phyloP scores from a whole-genome alignment of 1,140 invertebrate genomes.

The Tetramorium simillimum region DNA sequence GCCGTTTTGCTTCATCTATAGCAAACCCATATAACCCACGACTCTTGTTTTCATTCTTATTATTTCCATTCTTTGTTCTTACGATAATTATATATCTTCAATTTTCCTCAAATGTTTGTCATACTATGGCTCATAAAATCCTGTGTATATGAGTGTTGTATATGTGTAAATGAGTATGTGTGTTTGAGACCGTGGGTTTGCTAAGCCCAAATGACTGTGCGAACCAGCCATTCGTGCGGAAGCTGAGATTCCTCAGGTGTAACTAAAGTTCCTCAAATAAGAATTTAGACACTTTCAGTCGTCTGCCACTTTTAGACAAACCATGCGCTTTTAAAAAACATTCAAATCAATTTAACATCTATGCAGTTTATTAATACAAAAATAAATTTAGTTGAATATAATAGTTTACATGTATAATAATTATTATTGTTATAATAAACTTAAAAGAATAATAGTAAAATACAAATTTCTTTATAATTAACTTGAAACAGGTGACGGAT shows the following conservation, averaged over 20 bases:
- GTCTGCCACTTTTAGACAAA: background rate
- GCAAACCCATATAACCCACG: background rate
- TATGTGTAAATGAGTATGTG: background rate
- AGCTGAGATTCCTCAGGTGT: conserved; percentile 1
- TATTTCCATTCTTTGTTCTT: background rate
- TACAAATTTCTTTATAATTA: background rate
- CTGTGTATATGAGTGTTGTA: background rate
- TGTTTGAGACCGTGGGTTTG: background rate
- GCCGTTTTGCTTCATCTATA: background rate
- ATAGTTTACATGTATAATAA: background rate
- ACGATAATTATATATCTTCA: background rate
- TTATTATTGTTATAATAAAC: background rate
- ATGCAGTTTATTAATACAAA: background rate
- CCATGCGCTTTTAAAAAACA: background rate
- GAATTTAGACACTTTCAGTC: background rate
- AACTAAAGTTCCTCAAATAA: background rate
- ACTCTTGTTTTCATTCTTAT: background rate
- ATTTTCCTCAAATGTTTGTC: background rate
- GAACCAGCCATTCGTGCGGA: background rate
- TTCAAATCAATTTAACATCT: background rate
- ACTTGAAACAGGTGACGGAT: background rate
- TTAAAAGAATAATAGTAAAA: background rate
- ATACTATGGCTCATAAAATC: background rate
- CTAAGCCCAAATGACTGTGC: background rate
- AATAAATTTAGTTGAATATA: background rate